phyloP scores from a whole-genome alignment of 2,888 invertebrate genomes.

The Limnephilus lunatus region DNA sequence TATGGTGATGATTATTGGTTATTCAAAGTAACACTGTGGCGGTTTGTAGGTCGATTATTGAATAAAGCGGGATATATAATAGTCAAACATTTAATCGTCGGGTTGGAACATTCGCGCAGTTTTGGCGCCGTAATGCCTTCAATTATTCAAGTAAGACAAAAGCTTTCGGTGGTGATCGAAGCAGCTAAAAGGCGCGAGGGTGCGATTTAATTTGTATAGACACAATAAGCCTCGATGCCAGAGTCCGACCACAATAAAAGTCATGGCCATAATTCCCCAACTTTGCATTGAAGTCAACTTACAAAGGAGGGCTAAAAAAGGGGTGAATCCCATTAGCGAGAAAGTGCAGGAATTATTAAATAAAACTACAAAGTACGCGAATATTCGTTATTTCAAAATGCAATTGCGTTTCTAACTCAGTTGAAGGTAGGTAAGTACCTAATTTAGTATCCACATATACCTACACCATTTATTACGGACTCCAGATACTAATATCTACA shows the following conservation, averaged over 20 bases:
- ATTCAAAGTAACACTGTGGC: neutral
- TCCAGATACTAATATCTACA: no score
- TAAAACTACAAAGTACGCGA: neutral
- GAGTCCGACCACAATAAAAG: constrained; percentile 18
- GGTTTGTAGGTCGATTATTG: neutral
- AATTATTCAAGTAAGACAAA: constrained; percentile 42
- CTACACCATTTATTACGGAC: neutral
- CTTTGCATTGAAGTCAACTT: neutral
- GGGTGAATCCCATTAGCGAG: neutral
- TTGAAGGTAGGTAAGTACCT: neutral
- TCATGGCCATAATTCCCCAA: constrained; percentile 1
- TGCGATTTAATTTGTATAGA: constrained; percentile 35
- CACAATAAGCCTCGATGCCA: constrained; percentile 33
- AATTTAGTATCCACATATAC: neutral
- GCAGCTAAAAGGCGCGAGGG: constrained; percentile 22
- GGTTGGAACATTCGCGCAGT: constrained; percentile 12
- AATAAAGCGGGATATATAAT: neutral
- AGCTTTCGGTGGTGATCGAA: constrained; percentile 41
- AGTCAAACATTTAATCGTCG: neutral
- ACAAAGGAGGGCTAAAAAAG: neutral
- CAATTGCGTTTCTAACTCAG: neutral
- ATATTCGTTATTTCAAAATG: neutral
- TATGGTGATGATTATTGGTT: neutral
- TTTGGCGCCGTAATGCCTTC: constrained; percentile 30
- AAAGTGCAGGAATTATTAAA: neutral